phyloP scores from a whole-genome alignment of 1,140 invertebrate species.

The Saccostrea glomerata region DNA sequence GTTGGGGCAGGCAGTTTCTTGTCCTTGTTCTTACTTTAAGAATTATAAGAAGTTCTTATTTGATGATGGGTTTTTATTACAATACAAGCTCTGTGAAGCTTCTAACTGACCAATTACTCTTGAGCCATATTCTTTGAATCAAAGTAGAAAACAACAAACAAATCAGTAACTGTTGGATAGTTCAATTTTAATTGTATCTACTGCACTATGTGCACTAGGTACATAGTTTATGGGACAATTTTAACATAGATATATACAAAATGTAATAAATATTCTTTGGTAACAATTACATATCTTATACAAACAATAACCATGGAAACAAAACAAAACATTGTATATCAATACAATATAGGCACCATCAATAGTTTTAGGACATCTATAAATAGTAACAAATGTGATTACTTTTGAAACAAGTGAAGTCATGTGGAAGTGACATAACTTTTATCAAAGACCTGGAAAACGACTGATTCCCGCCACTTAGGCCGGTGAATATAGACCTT shows the following conservation, averaged over 20 bases:
- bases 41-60: too few relatives aligned
- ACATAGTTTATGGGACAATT: slow-evolving; percentile 25
- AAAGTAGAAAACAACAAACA: neutral
- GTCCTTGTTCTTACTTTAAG: too few relatives aligned
- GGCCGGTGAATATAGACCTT: neutral
- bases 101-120: too few relatives aligned
- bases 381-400: slow-evolving; percentile 37
- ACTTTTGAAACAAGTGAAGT: slow-evolving; percentile 36
- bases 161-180: neutral
- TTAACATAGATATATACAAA: slow-evolving; percentile 39
- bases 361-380: slow-evolving; percentile 29
- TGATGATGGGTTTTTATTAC: too few relatives aligned
- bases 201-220: slow-evolving; percentile 35
- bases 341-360: slow-evolving; percentile 37
- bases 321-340: slow-evolving; percentile 37
- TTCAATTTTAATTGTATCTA: slow-evolving; percentile 39
- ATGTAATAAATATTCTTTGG: slow-evolving; percentile 38
- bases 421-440: slow-evolving; percentile 34
- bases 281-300: slow-evolving; percentile 37
- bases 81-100: too few relatives aligned
- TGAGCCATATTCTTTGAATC: too few relatives aligned
- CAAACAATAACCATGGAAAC: slow-evolving; percentile 34
- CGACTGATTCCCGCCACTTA: neutral
- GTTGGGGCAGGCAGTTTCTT: too few relatives aligned
- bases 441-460: slow-evolving; percentile 17